phyloP scores from a whole-genome alignment of 2,888 invertebrate genomes.

The Cerastoderma edule region DNA sequence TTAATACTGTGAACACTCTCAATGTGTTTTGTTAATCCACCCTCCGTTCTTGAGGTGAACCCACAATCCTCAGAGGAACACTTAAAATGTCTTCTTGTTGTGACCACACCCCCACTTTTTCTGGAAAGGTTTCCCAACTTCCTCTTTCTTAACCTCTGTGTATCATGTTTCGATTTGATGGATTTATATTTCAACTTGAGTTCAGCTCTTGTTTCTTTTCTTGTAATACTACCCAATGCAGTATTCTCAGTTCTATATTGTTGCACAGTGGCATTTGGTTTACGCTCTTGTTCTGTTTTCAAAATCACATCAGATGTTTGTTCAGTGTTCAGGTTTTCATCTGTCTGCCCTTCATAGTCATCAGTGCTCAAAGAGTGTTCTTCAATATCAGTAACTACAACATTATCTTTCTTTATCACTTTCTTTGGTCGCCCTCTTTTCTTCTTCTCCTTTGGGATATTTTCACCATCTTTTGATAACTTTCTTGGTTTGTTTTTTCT shows the following conservation, averaged over 20 bases:
- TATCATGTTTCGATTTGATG: slow-evolving; percentile 8
- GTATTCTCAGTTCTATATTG: not conserved
- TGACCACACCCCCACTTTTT: not conserved
- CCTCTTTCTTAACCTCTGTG: not conserved
- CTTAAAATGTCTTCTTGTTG: slow-evolving; percentile 9
- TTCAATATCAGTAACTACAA: not conserved
- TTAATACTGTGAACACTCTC: slow-evolving; percentile 54
- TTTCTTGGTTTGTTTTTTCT: slow-evolving; percentile 44
- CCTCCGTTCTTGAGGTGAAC: slow-evolving; percentile 47
- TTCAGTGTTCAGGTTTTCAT: not conserved
- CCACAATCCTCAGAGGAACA: slow-evolving; percentile 60
- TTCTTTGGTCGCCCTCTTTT: slow-evolving; percentile 33
- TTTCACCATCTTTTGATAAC: slow-evolving; percentile 19
- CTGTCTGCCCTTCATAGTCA: not conserved
- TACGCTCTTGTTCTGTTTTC: not conserved
- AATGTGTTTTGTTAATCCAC: slow-evolving; percentile 55
- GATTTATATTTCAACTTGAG: slow-evolving; percentile 16
- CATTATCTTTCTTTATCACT: slow-evolving; percentile 1
- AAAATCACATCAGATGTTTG: not conserved
- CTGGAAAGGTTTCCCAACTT: not conserved
- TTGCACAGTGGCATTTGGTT: slow-evolving; percentile 3
- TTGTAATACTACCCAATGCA: not conserved
- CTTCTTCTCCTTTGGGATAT: slow-evolving; percentile 22
- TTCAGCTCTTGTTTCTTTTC: not conserved
- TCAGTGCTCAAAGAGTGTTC: not conserved